Base-by-base conservation (phyloP, 2,797 vertebrate species). In the Takifugu rubripes region DNA sequence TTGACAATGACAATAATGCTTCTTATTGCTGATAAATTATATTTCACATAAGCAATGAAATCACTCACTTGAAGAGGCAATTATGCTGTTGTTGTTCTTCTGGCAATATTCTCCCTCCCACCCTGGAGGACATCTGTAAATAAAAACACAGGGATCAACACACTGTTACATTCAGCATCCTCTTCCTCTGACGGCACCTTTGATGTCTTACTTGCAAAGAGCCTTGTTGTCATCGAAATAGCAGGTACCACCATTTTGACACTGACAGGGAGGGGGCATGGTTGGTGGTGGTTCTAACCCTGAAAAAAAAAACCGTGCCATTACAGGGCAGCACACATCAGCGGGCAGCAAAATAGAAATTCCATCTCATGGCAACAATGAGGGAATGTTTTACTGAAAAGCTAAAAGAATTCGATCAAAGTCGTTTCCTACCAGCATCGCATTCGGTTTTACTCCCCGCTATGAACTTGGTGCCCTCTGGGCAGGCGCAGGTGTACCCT, bases 401-500 rank as follows among this genome's bases (percentile, higher is more conserved):
- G 36, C 36, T 14, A 12, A 29, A 4, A 29, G 42, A 49, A 54
- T 17, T 45, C 3, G 8, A 52, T 47, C 16, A 0, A 0, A 1
- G 4, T 0, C 11, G 11, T 33, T 50, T 64, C 54, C 52, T 43
- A 89, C 90, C 88, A 6, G 90, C 78, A 11, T 91, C 89, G 48
- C 89, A 90, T 12, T 85, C 71, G 0, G 84, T 90, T 73, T 47
- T 71, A 45, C 90, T 91, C 58, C 89, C 83, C 0, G 74, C 1
- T 36, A 82, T 1, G 16, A 91, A 83, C 71, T 25, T 42, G 60
- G 83, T 84, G 25, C 90, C 90, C 61, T 91, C 72, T 0, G 90
- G 90, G 40, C 90, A 91, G 77, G 86, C 87, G 10, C 90, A 91
- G 60, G 70, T 83, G 83, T 91, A 90, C 0, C 90, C 90, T 11